Evolutionary conservation across 2,113 vertebrate species (phyloP).

Genomic region (Eublepharis macularius): DNA sequence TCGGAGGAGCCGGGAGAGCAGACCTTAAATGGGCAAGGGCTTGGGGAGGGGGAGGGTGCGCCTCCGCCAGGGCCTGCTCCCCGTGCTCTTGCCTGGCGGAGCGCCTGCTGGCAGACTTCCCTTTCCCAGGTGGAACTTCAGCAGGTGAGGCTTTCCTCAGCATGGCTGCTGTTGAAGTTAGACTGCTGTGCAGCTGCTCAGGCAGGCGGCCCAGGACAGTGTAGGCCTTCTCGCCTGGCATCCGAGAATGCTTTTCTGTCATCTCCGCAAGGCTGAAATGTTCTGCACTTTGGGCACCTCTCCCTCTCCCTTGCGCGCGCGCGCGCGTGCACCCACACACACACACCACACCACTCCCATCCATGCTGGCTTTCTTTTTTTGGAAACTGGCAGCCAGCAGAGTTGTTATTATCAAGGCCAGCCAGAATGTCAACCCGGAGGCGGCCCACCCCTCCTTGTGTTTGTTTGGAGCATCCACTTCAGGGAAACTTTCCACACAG

Average conservation of each 20-base stretch:
- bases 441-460: constrained; percentile 25
- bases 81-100: no score
- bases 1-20: neutral
- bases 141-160: neutral
- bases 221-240: no score
- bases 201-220: no score
- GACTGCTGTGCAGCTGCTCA: neutral
- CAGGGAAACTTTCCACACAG: constrained; percentile 65
- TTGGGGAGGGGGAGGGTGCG: neutral
- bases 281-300: neutral
- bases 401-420: constrained; percentile 27
- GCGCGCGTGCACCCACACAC: neutral
- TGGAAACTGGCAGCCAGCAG: neutral
- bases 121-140: neutral
- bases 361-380: neutral
- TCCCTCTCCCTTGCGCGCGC: neutral
- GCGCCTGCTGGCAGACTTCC: neutral
- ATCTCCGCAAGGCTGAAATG: neutral
- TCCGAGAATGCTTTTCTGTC: neutral
- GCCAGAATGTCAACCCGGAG: constrained; percentile 72
- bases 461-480: constrained; percentile 52
- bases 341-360: no score
- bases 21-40: constrained; percentile 3
- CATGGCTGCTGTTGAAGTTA: neutral
- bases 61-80: neutral